Evolutionary conservation across 2,113 vertebrate species (phyloP).

Genomic region (Dicentrarchus labrax): DNA sequence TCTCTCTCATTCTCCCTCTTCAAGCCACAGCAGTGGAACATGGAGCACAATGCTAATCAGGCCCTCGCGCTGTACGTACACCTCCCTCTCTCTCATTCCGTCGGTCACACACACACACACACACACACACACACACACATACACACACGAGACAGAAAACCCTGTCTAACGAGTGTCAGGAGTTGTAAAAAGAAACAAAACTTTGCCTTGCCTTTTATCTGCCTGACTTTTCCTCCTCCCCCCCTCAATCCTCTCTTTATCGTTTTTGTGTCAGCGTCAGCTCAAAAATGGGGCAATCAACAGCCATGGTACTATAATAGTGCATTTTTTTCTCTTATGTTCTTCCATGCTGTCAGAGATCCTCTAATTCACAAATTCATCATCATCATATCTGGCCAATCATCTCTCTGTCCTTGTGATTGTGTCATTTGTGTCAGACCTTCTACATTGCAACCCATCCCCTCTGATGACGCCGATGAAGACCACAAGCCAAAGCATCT

Average conservation of each 20-base stretch:
- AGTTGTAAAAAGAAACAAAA: constrained; percentile 61
- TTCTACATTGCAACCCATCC: neutral
- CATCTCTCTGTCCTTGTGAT: neutral
- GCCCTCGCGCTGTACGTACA: constrained; percentile 10
- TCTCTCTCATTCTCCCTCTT: constrained; percentile 25
- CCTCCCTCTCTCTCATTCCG: neutral
- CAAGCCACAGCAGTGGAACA: constrained; percentile 81
- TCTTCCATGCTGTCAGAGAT: neutral
- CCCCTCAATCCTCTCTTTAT: constrained; percentile 21
- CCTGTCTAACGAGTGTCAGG: constrained; percentile 63
- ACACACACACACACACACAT: constrained; percentile 2
- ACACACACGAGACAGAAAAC: constrained; percentile 24
- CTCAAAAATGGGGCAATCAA: constrained; percentile 54
- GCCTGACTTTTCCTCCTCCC: constrained; percentile 17
- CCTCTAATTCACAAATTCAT: too few species aligned
- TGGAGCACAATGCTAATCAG: constrained; percentile 84
- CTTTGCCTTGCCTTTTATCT: constrained; percentile 37
- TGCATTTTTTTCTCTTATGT: neutral
- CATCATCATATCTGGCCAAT: neutral
- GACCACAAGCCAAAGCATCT: neutral
- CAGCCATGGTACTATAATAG: constrained; percentile 17
- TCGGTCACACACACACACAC: constrained; percentile 2
- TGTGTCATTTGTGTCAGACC: neutral
- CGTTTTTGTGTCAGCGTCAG: constrained; percentile 34
- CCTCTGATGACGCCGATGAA: neutral